A percentile compares a stretch with the other conserved stretches of the same genome.
Conservation (phyloP, 2,888 invertebrate genomes). For the Lochmaea capreae region DNA sequence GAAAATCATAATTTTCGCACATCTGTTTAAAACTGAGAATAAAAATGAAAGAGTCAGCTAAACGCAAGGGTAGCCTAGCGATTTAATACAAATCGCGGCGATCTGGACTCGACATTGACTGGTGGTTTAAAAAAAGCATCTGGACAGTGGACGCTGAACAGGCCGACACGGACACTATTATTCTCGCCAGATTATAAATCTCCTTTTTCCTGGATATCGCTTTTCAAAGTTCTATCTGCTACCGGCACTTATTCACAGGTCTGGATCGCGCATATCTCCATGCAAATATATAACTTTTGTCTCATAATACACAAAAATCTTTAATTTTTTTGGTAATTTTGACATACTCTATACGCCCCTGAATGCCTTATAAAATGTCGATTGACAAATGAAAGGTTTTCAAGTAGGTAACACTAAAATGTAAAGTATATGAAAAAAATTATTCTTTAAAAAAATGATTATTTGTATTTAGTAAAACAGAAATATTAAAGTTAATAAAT, state of each 20-base stretch:
- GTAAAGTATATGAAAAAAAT: too few relatives aligned
- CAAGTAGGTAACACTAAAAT: too few relatives aligned
- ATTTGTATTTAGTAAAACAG: too few relatives aligned
- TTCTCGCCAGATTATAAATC: slow-evolving; percentile 56
- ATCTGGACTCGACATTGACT: slow-evolving; percentile 61
- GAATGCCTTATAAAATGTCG: neutral
- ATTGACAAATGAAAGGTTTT: neutral
- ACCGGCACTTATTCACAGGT: slow-evolving; percentile 53
- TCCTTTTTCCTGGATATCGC: slow-evolving; percentile 49
- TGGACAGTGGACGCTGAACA: slow-evolving; percentile 36
- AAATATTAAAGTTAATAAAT: neutral
- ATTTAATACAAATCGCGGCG: slow-evolving; percentile 57
- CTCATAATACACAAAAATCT: too few relatives aligned
- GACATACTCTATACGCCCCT: too few relatives aligned
- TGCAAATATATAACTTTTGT: too few relatives aligned
- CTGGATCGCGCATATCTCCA: neutral
- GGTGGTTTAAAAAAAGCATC: slow-evolving; percentile 59
- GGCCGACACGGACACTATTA: slow-evolving; percentile 57
- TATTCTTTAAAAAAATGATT: too few relatives aligned
- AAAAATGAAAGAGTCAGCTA: slow-evolving; percentile 49
- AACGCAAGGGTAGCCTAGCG: slow-evolving; percentile 60
- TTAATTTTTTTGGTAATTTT: too few relatives aligned
- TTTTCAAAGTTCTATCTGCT: slow-evolving; percentile 57
- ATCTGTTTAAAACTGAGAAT: neutral
- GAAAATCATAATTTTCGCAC: neutral